These are phyloP conservation scores for Pharmacophagus antenor DNA, from an alignment of 2,888 invertebrate genomes.

Conservation along the genomic window DNA sequence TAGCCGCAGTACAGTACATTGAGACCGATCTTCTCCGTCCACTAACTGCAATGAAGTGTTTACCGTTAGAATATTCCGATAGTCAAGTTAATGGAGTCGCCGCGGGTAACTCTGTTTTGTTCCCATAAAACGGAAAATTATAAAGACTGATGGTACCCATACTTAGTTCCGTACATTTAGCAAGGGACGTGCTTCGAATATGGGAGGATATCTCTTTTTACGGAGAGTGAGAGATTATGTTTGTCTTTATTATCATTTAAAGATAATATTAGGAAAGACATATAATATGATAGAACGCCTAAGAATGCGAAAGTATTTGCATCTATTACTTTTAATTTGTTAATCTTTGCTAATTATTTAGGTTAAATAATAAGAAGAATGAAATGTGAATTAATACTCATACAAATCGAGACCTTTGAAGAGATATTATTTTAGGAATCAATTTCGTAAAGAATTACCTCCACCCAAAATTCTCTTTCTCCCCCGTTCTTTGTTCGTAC, in stretches of 20 bases:
- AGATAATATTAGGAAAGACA: no score
- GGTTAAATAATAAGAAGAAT: no score
- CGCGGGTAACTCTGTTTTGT: slow-evolving; percentile 30
- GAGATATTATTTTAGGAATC: no score
- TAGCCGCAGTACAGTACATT: slow-evolving; percentile 1
- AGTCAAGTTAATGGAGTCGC: slow-evolving; percentile 23
- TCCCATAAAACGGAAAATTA: slow-evolving; percentile 62
- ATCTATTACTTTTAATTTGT: no score
- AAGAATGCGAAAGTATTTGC: no score
- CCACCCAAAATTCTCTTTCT: no score
- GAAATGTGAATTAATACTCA: no score
- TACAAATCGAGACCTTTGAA: no score
- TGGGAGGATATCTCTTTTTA: neutral
- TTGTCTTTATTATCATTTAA: neutral
- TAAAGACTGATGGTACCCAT: slow-evolving; percentile 43
- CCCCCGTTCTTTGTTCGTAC: no score
- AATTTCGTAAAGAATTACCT: no score
- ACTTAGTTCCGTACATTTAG: slow-evolving; percentile 46
- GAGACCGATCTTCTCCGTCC: slow-evolving; percentile 1
- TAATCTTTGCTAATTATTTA: no score
- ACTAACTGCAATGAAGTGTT: slow-evolving; percentile 13
- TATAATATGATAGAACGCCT: no score
- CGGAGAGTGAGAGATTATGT: neutral
- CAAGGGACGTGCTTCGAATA: slow-evolving; percentile 33
- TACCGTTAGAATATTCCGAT: slow-evolving; percentile 19